Base-by-base conservation (phyloP, 2,113 vertebrate genomes). In the Heterotilapia buettikoferi region DNA sequence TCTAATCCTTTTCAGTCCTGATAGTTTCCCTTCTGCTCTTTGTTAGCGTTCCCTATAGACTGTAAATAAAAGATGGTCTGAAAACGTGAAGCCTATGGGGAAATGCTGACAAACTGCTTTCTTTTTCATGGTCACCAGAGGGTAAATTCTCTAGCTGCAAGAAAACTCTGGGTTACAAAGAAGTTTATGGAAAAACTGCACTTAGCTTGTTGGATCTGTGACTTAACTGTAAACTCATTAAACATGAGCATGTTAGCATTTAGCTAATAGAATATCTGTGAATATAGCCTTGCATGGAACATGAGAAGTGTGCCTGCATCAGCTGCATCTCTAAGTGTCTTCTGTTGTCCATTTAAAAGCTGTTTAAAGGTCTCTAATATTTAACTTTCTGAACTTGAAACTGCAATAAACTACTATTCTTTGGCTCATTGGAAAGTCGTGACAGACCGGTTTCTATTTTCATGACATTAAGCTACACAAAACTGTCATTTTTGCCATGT, bases 1-100 rank as follows among this genome's bases (percentile, higher is more conserved):
- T 26, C 4, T 18, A 47, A 73, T 29, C 68, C 3, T 19, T 3
- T 76, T 78, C 24, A 73, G 38, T 73, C 13, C 66, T 10, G 13
- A 45, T 26, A 73, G 38, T 73, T 73, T 45, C 13, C 3, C 38
- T 4, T 45, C 2, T 45, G 12, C n/a, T 73, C 68, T 45, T 50
- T 50, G 0, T 78, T 50, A 50, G 43, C 14, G 4, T 19, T 8
- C 71, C 1, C 0, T 31, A 8, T 31, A 78, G 43, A 78, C 26
- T 78, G 71, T 31, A 78, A 31, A 31, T 19, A 31, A 47, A 19
- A 19, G 43, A 12, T 47, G 24, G 71, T 50, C 9, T 50, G 24
- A 31, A 29, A 78, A 5, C 2, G 4, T 50, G 24, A 78, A 47
- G 9, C 71, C 9, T 7, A 18, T 0, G 0, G 3, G 24, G 14